Evolutionary conservation across 2,888 invertebrate genomes (phyloP), one percentile per base, ranked within the genome.

Genomic region (Trichogramma evanescens): DNA sequence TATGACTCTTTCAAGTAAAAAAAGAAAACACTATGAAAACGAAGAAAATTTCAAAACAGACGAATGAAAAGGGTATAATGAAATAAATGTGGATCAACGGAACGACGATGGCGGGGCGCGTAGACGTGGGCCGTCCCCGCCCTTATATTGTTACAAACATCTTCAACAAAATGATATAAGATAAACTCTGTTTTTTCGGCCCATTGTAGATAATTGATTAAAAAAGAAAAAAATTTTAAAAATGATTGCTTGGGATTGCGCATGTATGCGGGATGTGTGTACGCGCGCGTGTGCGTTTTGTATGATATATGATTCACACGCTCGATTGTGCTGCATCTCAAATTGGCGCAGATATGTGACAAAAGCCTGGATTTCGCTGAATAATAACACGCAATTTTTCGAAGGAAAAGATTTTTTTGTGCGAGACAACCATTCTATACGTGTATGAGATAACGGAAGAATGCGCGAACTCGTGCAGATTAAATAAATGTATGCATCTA

Each of bases 81-180:
- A 44, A 54, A 55, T 45, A 40, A 50, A 54, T n/a, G 41, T 54
- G 9, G 55, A 58, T 60, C 43, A 63, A 59, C 63, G 61, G 68
- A 67, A 76, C 77, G 76, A 73, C 75, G 77, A 76, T 72, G 75
- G 76, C 77, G 76, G 77, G 77, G 74, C 72, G 74, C 71, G 77
- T 77, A 77, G 77, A 76, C 76, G 66, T 77, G 77, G 77, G 77
- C 77, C 74, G 75, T 76, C 74, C 76, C 74, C 73, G 76, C 77
- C 75, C 74, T 74, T 74, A 74, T 56, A 45, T 8, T 26, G 46
- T 49, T 10, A 43, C 26, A 53, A 9, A 53, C 13, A 56, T 50
- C 42, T 54, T 48, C 68, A 26, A 26, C 26, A 26, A 26, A 26
- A 26, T 26, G 26, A 26, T 26, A 26, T 26, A 26, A 26, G 26